Conservation (phyloP, 1,140 invertebrate species). For the Harpegnathos saltator region DNA sequence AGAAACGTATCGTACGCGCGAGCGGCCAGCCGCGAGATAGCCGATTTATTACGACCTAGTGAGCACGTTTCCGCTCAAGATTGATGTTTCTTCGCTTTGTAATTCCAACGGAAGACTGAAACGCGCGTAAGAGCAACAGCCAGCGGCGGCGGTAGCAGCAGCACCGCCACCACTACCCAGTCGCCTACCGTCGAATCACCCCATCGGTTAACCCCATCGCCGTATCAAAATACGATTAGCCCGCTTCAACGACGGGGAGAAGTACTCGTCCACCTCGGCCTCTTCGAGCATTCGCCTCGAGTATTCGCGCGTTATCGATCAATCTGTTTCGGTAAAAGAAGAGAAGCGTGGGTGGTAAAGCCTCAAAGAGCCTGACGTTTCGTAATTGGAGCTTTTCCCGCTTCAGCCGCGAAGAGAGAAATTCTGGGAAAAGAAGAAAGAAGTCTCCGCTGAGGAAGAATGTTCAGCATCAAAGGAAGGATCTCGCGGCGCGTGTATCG, state of each 20-base stretch:
- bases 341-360: constrained; percentile 4
- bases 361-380: constrained; percentile 34
- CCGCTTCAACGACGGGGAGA: constrained; percentile 1
- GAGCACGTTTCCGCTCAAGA: constrained; percentile 72
- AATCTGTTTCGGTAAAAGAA: constrained; percentile 21
- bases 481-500: neutral
- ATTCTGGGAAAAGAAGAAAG: constrained; percentile 30
- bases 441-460: neutral
- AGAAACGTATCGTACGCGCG: neutral
- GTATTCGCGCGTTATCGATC: constrained; percentile 70
- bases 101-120: constrained; percentile 56
- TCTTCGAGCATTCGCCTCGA: constrained; percentile 45
- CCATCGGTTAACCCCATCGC: constrained; percentile 67
- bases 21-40: constrained; percentile 11
- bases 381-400: constrained; percentile 51
- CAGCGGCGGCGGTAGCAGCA: neutral
- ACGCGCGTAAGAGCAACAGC: constrained; percentile 27
- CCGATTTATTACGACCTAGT: constrained; percentile 69
- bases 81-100: constrained; percentile 69
- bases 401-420: constrained; percentile 20
- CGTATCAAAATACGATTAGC: constrained; percentile 70
- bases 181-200: neutral
- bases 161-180: no score
- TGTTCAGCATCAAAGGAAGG: constrained; percentile 32
- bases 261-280: neutral